Evolutionary conservation across 2,888 invertebrate species (phyloP).

Genomic region (Leucophenga maculata): DNA sequence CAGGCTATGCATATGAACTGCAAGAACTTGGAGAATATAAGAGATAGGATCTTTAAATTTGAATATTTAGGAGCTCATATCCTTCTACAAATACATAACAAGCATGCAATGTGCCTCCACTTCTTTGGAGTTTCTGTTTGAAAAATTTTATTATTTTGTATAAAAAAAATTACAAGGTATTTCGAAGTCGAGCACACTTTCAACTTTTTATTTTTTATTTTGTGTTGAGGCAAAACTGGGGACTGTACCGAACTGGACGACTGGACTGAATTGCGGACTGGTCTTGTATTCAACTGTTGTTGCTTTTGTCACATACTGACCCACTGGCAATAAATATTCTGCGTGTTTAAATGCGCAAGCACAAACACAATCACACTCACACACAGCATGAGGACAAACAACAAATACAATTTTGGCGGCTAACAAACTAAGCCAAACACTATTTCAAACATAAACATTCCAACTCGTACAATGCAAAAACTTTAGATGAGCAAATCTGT

Average conservation of each 20-base stretch:
- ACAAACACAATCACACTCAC: constrained; percentile 29
- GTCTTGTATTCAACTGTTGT: constrained; percentile 9
- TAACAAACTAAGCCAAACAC: constrained; percentile 18
- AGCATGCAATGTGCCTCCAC: too few species aligned
- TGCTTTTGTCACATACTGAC: constrained; percentile 25
- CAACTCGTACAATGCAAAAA: neutral
- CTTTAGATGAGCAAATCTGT: constrained; percentile 20
- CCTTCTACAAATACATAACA: too few species aligned
- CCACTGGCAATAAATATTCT: constrained; percentile 56
- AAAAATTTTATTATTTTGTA: too few species aligned
- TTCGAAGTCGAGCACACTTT: too few species aligned
- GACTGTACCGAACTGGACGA: neutral
- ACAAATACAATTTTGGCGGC: constrained; percentile 16
- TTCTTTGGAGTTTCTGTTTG: too few species aligned
- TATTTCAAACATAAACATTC: constrained; percentile 19
- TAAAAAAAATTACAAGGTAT: too few species aligned
- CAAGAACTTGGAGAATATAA: too few species aligned
- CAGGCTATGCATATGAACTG: too few species aligned
- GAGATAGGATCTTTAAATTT: too few species aligned
- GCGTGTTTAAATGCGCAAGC: constrained; percentile 37
- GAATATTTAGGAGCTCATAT: too few species aligned
- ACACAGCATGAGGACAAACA: constrained; percentile 38
- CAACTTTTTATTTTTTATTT: too few species aligned
- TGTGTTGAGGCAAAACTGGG: too few species aligned
- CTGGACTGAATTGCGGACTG: neutral